phyloP scores from a whole-genome alignment of 2,888 invertebrate genomes.

The Plebejus anna region DNA sequence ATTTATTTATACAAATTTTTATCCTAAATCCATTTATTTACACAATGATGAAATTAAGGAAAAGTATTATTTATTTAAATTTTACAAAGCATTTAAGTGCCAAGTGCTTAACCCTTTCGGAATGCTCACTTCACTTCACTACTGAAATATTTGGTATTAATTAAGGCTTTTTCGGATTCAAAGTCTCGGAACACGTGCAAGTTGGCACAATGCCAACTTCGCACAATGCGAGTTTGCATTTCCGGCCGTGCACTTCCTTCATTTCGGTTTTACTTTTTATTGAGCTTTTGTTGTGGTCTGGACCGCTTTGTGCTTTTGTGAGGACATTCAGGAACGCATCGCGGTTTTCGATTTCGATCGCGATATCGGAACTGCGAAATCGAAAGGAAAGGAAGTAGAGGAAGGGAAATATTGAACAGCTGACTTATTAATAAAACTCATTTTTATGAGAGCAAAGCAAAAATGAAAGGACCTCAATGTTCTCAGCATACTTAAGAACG shows the following conservation, averaged over 20 bases:
- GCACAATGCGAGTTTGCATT: constrained; percentile 79
- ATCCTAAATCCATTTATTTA: too few relatives aligned
- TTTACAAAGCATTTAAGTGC: neutral
- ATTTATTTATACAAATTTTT: too few relatives aligned
- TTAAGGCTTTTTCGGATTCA: constrained; percentile 58
- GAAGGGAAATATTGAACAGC: constrained; percentile 33
- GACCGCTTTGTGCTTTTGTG: constrained; percentile 71
- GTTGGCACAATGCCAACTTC: constrained; percentile 72
- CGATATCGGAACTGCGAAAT: constrained; percentile 75
- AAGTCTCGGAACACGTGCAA: constrained; percentile 77
- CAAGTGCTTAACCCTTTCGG: neutral
- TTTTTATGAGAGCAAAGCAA: neutral
- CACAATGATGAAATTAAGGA: too few relatives aligned
- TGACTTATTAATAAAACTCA: constrained; percentile 22
- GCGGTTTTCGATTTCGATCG: constrained; percentile 79
- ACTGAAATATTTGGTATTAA: constrained; percentile 54
- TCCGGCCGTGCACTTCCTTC: constrained; percentile 79
- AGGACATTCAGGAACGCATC: constrained; percentile 73
- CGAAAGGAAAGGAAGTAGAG: constrained; percentile 65
- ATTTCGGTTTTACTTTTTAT: constrained; percentile 76
- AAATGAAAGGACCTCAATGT: neutral
- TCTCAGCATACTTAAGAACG: neutral
- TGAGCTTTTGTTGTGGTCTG: constrained; percentile 66
- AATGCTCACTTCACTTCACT: neutral
- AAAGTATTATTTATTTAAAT: neutral